Evolutionary conservation across 2,888 invertebrate genomes (phyloP), one percentile per base, ranked within the genome.

Genomic region (Hemaris fuciformis): DNA sequence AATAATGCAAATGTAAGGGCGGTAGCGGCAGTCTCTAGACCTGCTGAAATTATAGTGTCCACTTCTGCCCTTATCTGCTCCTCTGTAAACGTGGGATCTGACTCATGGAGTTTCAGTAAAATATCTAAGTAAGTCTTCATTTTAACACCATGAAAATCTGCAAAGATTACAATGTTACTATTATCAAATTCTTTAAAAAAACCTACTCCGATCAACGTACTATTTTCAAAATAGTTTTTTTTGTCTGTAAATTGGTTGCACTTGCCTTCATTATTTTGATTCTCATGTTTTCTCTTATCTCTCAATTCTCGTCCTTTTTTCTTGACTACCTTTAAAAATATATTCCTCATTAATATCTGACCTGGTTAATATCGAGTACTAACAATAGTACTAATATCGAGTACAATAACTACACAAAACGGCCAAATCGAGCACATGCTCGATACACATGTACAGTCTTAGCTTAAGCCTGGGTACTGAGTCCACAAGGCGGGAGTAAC

Each of bases 21-120:
- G 6, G 87, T 75, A 0, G 93, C 90, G 0, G 88, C 87, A 0
- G 93, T 93, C 77, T 93, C 90, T 76, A 93, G 91, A 18, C 94
- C 94, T 0, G 92, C 94, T 13, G 94, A 79, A 66, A 94, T 93
- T 72, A 94, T 93, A 2, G 94, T 94, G 67, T 93, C 89, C 27
- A 94, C 93, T 79, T 94, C 94, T 3, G 93, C 86, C 65, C 87
- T 79, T 20, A 94, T 80, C 73, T 94, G 93, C 63, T 89, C 71
- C 61, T 92, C 89, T 0, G 93, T 90, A 10, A 94, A 83, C 60
- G 76, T 79, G 0, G 78, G 75, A 31, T 92, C 91, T 0, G 71
- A 68, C 58, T 89, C 87, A 4, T 84, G 81, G 42, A 93, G 70
- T 46, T 94, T 93, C 62, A 94, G 74, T 5, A 94, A 77, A 10